Conservation (phyloP, 1,140 invertebrate species). For the Anoplophora glabripennis region DNA sequence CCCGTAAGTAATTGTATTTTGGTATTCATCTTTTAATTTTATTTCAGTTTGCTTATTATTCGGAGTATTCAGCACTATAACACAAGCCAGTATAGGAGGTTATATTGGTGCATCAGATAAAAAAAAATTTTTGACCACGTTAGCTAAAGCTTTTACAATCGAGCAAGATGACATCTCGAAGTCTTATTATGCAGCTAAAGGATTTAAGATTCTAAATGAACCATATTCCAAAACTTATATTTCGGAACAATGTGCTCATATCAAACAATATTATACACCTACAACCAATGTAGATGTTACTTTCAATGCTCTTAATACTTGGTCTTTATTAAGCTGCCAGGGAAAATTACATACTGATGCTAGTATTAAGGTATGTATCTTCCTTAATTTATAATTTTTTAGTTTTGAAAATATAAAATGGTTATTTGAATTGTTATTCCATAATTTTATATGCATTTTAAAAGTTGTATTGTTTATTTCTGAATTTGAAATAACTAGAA, state of each 20-base stretch:
- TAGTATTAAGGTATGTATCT: constrained; percentile 37
- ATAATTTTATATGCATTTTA: too few relatives aligned
- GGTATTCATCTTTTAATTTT: too few relatives aligned
- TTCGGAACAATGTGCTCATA: constrained; percentile 31
- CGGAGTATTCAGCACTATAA: neutral
- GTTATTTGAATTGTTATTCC: too few relatives aligned
- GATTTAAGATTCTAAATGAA: constrained; percentile 34
- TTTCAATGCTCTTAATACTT: constrained; percentile 37
- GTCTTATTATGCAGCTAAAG: constrained; percentile 37
- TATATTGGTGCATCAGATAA: constrained; percentile 34
- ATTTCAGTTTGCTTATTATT: constrained; percentile 1
- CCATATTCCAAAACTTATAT: constrained; percentile 23
- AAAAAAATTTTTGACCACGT: constrained; percentile 34
- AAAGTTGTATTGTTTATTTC: too few relatives aligned
- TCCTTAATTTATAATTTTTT: neutral
- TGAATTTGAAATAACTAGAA: too few relatives aligned
- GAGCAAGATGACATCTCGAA: constrained; percentile 30
- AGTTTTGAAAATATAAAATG: constrained; percentile 10
- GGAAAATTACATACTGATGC: constrained; percentile 38
- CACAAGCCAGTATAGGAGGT: constrained; percentile 35
- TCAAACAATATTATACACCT: constrained; percentile 30
- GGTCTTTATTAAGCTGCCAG: constrained; percentile 34
- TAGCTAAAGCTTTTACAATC: constrained; percentile 26
- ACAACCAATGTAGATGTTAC: constrained; percentile 28
- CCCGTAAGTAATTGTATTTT: too few relatives aligned